These are phyloP conservation scores for Philaenus spumarius DNA, from an alignment of 1,140 invertebrate species.

Conservation along the genomic window DNA sequence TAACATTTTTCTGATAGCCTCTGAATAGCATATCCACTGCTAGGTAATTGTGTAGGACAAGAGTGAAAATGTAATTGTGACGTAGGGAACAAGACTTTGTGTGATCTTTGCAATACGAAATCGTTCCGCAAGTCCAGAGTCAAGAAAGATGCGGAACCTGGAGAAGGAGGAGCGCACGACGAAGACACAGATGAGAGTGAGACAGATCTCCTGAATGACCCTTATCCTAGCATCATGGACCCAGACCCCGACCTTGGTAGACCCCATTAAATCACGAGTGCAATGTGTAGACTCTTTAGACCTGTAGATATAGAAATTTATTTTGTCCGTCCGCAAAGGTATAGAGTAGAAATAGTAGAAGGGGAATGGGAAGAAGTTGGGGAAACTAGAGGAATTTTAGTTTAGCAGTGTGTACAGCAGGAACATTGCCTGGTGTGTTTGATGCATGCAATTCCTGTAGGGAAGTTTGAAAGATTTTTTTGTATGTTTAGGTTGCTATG, in stretches of 20 bases:
- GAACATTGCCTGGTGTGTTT: neutral
- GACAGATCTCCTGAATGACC: constrained; percentile 11
- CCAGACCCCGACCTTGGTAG: constrained; percentile 8
- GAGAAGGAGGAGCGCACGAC: constrained; percentile 13
- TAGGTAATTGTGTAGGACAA: too few species aligned
- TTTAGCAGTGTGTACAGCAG: too few species aligned
- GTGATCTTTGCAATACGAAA: constrained; percentile 71
- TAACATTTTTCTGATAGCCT: too few species aligned
- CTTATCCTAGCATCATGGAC: constrained; percentile 11
- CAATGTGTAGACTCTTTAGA: neutral
- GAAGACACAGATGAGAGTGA: constrained; percentile 27
- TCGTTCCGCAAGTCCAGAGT: constrained; percentile 55
- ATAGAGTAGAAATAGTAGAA: neutral
- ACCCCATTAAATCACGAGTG: constrained; percentile 1
- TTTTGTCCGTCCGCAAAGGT: too few species aligned
- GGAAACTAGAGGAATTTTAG: too few species aligned
- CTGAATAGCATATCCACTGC: too few species aligned
- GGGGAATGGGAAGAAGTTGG: too few species aligned
- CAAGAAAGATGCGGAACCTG: constrained; percentile 47
- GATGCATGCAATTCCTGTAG: too few species aligned
- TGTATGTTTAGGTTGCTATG: too few species aligned
- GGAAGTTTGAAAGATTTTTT: too few species aligned
- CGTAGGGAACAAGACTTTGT: constrained; percentile 78
- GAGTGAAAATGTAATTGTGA: too few species aligned
- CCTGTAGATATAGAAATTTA: neutral